Conservation (phyloP, 2,113 vertebrate genomes). For the Alces alces region DNA sequence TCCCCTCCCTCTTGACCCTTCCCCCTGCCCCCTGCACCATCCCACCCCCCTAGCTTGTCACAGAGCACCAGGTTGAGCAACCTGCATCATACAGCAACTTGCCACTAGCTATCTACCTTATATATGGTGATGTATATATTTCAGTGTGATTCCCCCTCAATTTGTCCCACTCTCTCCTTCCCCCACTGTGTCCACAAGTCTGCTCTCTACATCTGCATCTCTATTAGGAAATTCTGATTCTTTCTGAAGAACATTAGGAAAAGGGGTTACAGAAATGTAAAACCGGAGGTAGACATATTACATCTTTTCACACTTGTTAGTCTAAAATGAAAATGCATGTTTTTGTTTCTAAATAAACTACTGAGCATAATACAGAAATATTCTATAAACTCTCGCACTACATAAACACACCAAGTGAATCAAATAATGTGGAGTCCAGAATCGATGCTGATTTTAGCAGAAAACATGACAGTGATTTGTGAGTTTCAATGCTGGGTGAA, state of each 20-base stretch:
- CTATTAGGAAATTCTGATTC: not conserved
- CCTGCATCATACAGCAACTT: not conserved
- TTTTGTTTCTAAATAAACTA: not conserved
- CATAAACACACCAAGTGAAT: not conserved
- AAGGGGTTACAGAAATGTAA: not conserved
- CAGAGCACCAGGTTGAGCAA: not conserved
- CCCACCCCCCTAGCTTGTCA: not conserved
- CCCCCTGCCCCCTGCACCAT: not conserved
- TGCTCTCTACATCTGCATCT: not conserved
- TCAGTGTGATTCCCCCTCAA: rapidly evolving
- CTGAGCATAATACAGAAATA: not conserved
- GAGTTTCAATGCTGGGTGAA: conserved; percentile 44
- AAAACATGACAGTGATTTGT: conserved; percentile 51
- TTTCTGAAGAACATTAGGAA: not conserved
- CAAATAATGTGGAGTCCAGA: not conserved
- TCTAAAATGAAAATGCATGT: not conserved
- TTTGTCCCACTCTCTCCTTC: not conserved
- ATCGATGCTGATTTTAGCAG: conserved; percentile 42
- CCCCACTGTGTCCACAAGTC: not conserved
- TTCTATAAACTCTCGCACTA: not conserved
- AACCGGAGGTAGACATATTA: not conserved
- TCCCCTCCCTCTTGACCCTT: not conserved
- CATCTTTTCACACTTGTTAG: not conserved
- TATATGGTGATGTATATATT: not conserved
- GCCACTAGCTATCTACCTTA: not conserved